Conservation (phyloP, 2,888 invertebrate species). For the Adelphocoris suturalis region DNA sequence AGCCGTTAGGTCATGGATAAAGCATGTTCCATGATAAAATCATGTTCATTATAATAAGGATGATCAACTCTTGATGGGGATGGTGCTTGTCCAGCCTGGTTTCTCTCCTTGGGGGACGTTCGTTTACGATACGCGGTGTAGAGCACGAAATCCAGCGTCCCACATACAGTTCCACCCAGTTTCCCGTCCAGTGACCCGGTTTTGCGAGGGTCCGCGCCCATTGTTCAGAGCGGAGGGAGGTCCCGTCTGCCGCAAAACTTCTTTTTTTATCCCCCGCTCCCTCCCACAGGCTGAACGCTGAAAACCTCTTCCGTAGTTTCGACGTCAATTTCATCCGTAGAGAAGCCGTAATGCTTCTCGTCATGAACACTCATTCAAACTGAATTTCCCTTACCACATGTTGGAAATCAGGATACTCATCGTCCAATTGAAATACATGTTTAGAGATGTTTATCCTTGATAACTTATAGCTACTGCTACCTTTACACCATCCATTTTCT, state of each 20-base stretch:
- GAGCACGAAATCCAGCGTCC: not conserved
- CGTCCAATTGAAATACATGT: not conserved
- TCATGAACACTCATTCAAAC: not conserved
- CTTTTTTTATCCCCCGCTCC: not conserved
- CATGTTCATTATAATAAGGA: no score
- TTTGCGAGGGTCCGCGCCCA: slow-evolving; percentile 21
- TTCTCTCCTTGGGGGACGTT: not conserved
- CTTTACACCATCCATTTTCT: no score
- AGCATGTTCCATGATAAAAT: no score
- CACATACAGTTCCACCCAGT: slow-evolving; percentile 28
- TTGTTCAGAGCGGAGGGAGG: slow-evolving; percentile 27
- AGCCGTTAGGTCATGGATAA: no score
- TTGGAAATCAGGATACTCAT: not conserved
- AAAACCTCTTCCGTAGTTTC: not conserved
- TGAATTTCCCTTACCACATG: not conserved
- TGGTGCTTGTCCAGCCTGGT: no score
- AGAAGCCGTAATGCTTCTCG: not conserved
- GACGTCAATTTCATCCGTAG: not conserved
- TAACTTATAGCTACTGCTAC: not conserved
- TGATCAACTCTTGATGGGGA: no score
- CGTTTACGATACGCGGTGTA: not conserved
- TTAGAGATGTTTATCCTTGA: slow-evolving; percentile 5
- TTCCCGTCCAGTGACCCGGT: slow-evolving; percentile 7
- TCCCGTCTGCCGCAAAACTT: not conserved
- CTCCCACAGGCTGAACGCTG: not conserved